Evolutionary conservation across 2,888 invertebrate species (phyloP), one percentile per base, ranked within the genome.

Genomic region (Apamea monoglypha): DNA sequence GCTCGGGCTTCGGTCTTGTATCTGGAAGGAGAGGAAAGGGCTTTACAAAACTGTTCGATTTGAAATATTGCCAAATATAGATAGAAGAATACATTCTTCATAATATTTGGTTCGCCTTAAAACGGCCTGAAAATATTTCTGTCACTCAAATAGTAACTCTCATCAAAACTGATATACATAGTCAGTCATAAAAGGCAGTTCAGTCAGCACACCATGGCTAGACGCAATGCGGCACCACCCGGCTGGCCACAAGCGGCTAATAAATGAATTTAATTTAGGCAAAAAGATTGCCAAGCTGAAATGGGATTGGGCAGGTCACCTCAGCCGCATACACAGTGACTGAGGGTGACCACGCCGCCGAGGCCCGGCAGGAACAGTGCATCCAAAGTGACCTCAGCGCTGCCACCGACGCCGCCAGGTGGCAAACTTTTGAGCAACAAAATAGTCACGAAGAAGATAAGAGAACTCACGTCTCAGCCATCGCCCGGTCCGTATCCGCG

Each of bases 401-500:
- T 18, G 5, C 16, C 36, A n/a, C 32, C 2, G 29, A 32, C 10
- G 16, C 53, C 16, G 25, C 0, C 0, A 29, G 3, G 2, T 29
- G 47, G 21, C 14, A 4, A 69, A 21, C 0, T 14, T 29, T 50
- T 5, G 14, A 8, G 8, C 50, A 36, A 25, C 0, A 16, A 36
- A 0, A 25, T 32, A 2, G 10, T 18, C 70, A n/a, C 6, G 12
- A n/a, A 36, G 25, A 25, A 29, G 14, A 18, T n/a, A 56, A 71
- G 21, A 40, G 0, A 12, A 61, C 75, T 76, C 84, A 97, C 97
- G 97, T 97, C 76, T 96, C 96, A 0, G 97, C 97, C 93, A 97
- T 97, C 90, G 97, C 97, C 76, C 97, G 95, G 89, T 98, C 98
- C 82, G 96, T 96, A 87, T 98, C 97, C 1, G 97, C 98, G 84